Evolutionary conservation across 2,113 vertebrate genomes (phyloP).

Genomic region (Apteryx owenii): DNA sequence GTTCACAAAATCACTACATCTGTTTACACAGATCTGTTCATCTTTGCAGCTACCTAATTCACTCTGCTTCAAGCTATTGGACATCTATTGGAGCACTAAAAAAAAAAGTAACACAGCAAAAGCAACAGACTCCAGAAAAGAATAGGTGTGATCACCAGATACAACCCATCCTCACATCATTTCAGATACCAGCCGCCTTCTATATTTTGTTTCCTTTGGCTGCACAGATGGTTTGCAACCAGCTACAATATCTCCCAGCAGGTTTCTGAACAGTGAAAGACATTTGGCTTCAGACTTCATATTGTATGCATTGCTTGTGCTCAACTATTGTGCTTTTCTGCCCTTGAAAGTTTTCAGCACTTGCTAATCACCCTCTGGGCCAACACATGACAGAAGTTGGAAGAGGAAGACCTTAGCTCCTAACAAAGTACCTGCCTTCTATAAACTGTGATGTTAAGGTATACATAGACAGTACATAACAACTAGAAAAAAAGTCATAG

Average conservation of each 20-base stretch:
- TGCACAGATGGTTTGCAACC: neutral
- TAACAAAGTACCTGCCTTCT: neutral
- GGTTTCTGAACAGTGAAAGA: conserved; percentile 29
- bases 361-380: conserved; percentile 23
- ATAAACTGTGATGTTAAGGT: neutral
- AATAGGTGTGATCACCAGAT: neutral
- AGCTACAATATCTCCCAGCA: neutral
- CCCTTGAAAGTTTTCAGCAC: conserved; percentile 40
- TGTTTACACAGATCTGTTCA: neutral
- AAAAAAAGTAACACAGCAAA: neutral
- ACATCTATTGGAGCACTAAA: neutral
- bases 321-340: neutral
- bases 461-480: neutral
- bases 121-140: neutral
- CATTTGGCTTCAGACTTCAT: conserved; percentile 25
- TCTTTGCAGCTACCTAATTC: neutral
- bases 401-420: conserved; percentile 4
- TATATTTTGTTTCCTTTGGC: neutral
- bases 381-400: conserved; percentile 4
- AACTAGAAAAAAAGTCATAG: neutral
- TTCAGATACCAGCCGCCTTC: neutral
- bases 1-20: neutral
- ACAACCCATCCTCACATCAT: neutral
- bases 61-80: neutral
- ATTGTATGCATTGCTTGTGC: neutral